These are phyloP conservation scores for Sphinx pinastri DNA, from an alignment of 2,888 invertebrate genomes.

Conservation along the genomic window DNA sequence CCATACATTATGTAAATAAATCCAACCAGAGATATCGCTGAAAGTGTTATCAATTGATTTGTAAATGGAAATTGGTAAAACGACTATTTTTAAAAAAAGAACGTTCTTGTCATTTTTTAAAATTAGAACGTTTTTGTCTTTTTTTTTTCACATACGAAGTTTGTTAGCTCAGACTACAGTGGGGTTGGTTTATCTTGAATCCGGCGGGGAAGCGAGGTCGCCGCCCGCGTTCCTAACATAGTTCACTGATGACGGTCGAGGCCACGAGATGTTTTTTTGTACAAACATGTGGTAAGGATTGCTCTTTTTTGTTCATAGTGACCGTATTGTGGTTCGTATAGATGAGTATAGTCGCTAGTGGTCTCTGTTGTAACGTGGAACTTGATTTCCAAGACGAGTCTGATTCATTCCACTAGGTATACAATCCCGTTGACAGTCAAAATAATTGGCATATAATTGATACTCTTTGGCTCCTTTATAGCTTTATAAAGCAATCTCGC, in stretches of 20 bases:
- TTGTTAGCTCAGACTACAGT: conserved; percentile 21
- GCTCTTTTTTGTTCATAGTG: neutral
- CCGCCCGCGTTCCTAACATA: conserved; percentile 45
- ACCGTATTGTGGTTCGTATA: neutral
- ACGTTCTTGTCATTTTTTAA: neutral
- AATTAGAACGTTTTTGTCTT: neutral
- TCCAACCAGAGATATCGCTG: neutral
- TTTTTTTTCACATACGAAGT: neutral
- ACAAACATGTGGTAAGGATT: neutral
- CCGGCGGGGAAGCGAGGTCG: conserved; percentile 44
- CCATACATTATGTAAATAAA: neutral
- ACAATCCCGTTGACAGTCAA: too few relatives aligned
- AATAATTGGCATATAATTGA: too few relatives aligned
- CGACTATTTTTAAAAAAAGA: neutral
- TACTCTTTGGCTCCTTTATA: neutral
- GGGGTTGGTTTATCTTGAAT: conserved; percentile 62
- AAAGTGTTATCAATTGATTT: neutral
- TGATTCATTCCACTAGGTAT: neutral
- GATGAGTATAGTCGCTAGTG: neutral
- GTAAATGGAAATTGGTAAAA: too few relatives aligned
- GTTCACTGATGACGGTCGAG: conserved; percentile 42
- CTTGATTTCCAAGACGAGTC: neutral
- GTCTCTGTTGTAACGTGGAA: too few relatives aligned
- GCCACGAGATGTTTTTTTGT: conserved; percentile 1
- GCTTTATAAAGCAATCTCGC: neutral